Base-by-base conservation (phyloP, 2,113 vertebrate genomes). In the Fulmarus glacialis region DNA sequence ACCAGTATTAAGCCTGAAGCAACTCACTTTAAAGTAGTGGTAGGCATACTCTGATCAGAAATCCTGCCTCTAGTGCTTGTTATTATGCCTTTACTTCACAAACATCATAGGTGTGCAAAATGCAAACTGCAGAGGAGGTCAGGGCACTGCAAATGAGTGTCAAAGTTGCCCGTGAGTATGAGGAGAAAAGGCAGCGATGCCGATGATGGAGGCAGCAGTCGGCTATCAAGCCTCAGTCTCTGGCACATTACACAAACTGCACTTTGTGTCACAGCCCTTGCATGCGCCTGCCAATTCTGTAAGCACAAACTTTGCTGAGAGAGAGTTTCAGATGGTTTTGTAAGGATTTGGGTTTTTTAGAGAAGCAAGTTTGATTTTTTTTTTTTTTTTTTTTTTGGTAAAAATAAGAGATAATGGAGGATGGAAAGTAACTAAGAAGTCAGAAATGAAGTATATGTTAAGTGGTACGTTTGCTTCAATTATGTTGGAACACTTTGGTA, bases 211-310 rank as follows among this genome's bases (percentile, higher is more conserved):
- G 83, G 75, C 73, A 91, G 82, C 42, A 14, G 68, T 58, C 55
- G 68, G 47, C 72, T 81, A n/a, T 36, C 93, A 78, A 22, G 45
- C 45, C 20, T 71, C 0, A 1, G 17, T 52, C 95, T 38, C 53
- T 8, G 3, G 55, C 64, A 60, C 1, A 0, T 63, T 38, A 68
- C 20, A n/a, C 45, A 67, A 30, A 48, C 62, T 36, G 48, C 4
- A 4, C 55, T 70, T 27, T 14, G 48, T 47, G 71, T 86, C 47
- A 24, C 53, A 4, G 42, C 38, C 34, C 6, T 84, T 74, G 58
- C 4, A 0, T 19, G 43, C 55, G 45, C 71, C 79, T 96, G 94
- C 72, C 72, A 79, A 3, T 43, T 82, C 66, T 59, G 47, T 47
- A 29, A 87, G 62, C 18, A 74, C 45, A 72, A 8, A n/a, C 15